A percentile compares a stretch with the other conserved stretches of the same genome.
phyloP scores from a whole-genome alignment of 2,888 invertebrate species.

The Drosophila eohydei region DNA sequence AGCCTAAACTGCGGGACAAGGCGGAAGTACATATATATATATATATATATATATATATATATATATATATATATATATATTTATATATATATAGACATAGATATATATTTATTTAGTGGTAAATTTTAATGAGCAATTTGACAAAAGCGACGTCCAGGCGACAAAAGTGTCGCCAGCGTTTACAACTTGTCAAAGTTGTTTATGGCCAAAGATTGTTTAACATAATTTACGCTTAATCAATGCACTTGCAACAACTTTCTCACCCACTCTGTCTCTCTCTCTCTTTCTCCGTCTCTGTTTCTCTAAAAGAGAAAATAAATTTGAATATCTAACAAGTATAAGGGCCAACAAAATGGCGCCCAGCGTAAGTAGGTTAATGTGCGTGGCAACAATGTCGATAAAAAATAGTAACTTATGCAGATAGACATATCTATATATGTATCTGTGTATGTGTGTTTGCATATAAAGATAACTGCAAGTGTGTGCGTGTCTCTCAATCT shows the following conservation, averaged over 20 bases:
- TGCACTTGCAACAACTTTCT: constrained; percentile 1
- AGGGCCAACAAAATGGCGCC: constrained; percentile 59
- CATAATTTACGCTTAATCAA: constrained; percentile 19
- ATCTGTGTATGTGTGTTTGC: not conserved
- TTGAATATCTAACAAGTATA: constrained; percentile 74
- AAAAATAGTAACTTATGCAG: constrained; percentile 53
- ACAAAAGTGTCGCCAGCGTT: constrained; percentile 43
- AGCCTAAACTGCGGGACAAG: constrained; percentile 31
- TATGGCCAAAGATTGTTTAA: not conserved
- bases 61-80: not conserved
- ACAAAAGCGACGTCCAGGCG: constrained; percentile 42
- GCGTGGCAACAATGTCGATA: constrained; percentile 66
- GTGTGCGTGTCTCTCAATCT: constrained; percentile 45
- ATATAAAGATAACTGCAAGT: constrained; percentile 8
- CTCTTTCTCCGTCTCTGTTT: not conserved
- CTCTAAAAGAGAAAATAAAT: constrained; percentile 38
- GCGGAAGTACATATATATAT: not conserved
- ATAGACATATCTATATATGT: constrained; percentile 12
- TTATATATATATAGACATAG: too few species aligned
- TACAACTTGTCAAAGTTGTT: not conserved
- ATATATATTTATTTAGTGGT: constrained; percentile 1
- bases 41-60: not conserved
- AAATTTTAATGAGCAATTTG: constrained; percentile 44
- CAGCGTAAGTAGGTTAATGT: constrained; percentile 74
- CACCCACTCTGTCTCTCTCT: not conserved